Evolutionary conservation across 2,113 vertebrate species (phyloP).

Genomic region (Prolemur simus): DNA sequence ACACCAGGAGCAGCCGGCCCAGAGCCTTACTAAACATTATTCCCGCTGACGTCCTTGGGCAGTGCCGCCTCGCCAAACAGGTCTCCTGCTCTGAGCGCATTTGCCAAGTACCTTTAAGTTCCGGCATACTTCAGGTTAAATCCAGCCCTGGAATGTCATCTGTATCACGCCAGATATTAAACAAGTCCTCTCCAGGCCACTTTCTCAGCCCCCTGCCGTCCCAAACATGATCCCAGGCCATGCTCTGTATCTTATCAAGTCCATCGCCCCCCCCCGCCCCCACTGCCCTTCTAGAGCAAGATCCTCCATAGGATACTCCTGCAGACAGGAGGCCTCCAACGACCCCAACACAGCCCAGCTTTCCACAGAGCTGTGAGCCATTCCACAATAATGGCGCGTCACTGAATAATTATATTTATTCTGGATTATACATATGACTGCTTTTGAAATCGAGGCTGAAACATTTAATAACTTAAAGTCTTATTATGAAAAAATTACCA

Average conservation of each 20-base stretch:
- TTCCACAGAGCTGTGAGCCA: not conserved
- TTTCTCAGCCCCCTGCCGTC: accelerated
- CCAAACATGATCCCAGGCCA: not conserved
- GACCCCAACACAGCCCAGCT: not conserved
- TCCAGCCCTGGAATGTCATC: not conserved
- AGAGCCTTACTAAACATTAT: not conserved
- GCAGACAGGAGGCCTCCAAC: not conserved
- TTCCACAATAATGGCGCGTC: accelerated
- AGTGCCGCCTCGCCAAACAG: no score
- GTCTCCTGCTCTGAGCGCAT: no score
- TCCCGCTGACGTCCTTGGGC: accelerated
- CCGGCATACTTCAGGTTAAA: not conserved
- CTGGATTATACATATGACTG: accelerated
- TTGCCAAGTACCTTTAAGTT: no score
- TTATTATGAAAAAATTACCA: not conserved
- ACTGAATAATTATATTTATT: not conserved
- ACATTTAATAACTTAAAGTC: not conserved
- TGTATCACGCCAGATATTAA: accelerated
- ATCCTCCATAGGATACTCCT: accelerated
- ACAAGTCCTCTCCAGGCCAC: not conserved
- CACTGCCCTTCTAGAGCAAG: accelerated
- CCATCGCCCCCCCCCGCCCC: not conserved
- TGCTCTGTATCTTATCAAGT: not conserved
- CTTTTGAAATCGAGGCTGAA: not conserved
- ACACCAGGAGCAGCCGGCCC: accelerated